These are phyloP conservation scores for Anguilla obscura DNA, from an alignment of 2,797 vertebrate genomes.

Conservation along the genomic window DNA sequence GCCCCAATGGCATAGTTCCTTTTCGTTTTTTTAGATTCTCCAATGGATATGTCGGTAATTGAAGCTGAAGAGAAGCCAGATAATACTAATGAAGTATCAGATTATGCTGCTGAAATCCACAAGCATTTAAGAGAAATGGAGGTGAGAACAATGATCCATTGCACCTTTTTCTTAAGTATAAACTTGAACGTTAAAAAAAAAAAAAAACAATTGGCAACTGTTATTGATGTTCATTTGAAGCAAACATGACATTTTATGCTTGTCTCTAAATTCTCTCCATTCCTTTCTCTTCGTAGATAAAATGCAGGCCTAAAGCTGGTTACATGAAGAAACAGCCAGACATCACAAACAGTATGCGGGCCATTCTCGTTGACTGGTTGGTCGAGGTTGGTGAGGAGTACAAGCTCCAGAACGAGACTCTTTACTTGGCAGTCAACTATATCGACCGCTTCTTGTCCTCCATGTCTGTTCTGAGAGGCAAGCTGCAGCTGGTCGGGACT, in stretches of 20 bases:
- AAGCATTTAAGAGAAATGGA: conserved; percentile 90
- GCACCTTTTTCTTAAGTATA: background rate
- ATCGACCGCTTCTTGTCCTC: conserved; percentile 97
- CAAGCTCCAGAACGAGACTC: conserved; percentile 93
- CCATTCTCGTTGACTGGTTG: conserved; percentile 97
- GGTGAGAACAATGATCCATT: conserved; percentile 66
- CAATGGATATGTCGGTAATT: conserved; percentile 91
- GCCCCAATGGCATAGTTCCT: background rate
- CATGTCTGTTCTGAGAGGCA: conserved; percentile 96
- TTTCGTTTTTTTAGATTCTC: conserved; percentile 76
- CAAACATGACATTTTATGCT: accelerated
- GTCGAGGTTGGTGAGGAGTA: conserved; percentile 99
- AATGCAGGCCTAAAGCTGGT: conserved; percentile 86
- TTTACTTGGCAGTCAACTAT: conserved; percentile 97
- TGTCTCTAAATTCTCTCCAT: background rate
- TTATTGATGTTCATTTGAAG: background rate
- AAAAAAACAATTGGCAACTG: background rate
- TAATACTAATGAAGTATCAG: conserved; percentile 79
- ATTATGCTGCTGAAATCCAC: conserved; percentile 89
- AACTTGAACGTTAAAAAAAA: background rate
- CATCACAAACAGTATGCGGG: conserved; percentile 95
- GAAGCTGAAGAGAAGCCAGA: conserved; percentile 76
- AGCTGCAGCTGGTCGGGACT: conserved; percentile 97
- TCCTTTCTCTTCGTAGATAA: conserved; percentile 71
- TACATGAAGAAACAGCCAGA: conserved; percentile 99